A percentile compares a stretch with the other conserved stretches of the same genome.
These are phyloP conservation scores for Trachelus stipa DNA, from an alignment of 2,888 invertebrate genomes.

Conservation along the genomic window DNA sequence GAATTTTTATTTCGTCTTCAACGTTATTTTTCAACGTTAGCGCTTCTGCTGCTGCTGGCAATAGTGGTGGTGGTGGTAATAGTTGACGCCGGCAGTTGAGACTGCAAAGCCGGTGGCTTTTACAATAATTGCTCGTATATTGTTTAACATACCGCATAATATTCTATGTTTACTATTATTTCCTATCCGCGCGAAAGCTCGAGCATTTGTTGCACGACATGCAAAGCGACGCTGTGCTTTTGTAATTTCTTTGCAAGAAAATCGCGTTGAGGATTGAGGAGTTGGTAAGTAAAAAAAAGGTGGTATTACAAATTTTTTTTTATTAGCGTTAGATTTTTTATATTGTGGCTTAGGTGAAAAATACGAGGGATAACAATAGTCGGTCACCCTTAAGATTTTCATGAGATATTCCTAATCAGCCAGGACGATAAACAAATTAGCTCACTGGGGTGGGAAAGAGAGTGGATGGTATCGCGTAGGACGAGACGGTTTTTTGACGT, in stretches of 20 bases:
- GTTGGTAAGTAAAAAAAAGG: too few relatives aligned
- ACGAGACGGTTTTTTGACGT: neutral
- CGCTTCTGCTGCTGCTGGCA: neutral
- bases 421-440: neutral
- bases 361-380: neutral
- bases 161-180: constrained; percentile 19
- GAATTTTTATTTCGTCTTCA: neutral
- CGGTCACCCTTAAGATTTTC: neutral
- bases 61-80: neutral
- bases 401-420: neutral
- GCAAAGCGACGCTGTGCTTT: neutral
- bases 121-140: constrained; percentile 24
- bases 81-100: neutral
- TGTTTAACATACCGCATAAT: constrained; percentile 17
- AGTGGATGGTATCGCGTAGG: neutral
- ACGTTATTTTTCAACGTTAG: constrained; percentile 6
- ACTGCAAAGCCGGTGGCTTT: constrained; percentile 18
- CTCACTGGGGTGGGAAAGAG: neutral
- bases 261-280: neutral
- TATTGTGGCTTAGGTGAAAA: neutral
- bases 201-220: neutral
- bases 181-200: neutral
- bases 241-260: neutral
- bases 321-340: neutral
- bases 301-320: too few relatives aligned